phyloP scores from a whole-genome alignment of 35 echinoderm and acorn worm species.

The Chiridota heheva region DNA sequence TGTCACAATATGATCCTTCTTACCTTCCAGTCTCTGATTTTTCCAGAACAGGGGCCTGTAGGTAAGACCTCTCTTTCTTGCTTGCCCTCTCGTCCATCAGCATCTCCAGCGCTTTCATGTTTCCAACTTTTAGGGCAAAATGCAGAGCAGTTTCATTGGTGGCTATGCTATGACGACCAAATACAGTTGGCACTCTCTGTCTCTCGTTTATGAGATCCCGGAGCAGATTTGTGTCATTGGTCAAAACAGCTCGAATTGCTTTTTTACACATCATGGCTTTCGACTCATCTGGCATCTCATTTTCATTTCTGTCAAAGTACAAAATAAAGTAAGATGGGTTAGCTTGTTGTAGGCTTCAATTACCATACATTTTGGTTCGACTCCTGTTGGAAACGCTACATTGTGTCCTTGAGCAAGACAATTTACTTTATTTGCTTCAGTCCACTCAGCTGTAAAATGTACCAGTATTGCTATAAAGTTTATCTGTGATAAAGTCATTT shows the following conservation, averaged over 20 bases:
- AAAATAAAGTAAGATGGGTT: neutral
- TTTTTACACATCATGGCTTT: conserved; percentile 67
- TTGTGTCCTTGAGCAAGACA: too few relatives aligned
- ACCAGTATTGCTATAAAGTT: too few relatives aligned
- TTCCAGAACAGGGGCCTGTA: conserved; percentile 9
- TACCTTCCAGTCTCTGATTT: conserved; percentile 34
- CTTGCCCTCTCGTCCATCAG: conserved; percentile 7
- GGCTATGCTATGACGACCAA: conserved; percentile 16
- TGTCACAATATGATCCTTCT: neutral
- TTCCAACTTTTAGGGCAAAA: conserved; percentile 43
- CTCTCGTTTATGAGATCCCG: conserved; percentile 42
- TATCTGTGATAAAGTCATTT: too few relatives aligned
- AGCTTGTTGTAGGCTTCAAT: neutral
- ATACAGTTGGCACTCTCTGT: conserved; percentile 20
- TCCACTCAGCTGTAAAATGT: too few relatives aligned
- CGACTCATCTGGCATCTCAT: conserved; percentile 72
- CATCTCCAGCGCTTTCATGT: conserved; percentile 37
- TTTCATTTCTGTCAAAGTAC: conserved; percentile 63
- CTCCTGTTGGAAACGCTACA: too few relatives aligned
- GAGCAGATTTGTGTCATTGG: conserved; percentile 69
- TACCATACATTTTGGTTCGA: neutral
- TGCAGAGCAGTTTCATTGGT: conserved; percentile 48
- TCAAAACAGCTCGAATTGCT: conserved; percentile 82
- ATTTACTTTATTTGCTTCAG: too few relatives aligned
- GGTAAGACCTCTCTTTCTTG: neutral